Evolutionary conservation across 2,888 invertebrate genomes (phyloP), one percentile per base, ranked within the genome.

Genomic region (Cheilosia soror): DNA sequence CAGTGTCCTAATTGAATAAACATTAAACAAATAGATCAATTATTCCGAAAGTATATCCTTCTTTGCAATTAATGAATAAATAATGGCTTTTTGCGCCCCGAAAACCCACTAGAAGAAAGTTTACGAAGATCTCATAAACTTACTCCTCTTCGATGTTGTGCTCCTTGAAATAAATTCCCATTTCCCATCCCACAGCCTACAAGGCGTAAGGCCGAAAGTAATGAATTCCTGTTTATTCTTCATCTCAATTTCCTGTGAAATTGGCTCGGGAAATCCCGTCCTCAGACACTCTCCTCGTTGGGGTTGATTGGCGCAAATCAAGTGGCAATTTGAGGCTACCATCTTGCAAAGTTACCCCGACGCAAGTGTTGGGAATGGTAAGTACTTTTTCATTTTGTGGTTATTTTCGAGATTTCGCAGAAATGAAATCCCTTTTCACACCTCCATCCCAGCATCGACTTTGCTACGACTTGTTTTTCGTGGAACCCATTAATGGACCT

Each of bases 181-280:
- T 20, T n/a, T n/a, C 11, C 25, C 33, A n/a, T 11, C 31, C 55
- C 20, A 40, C 27, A 49, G 33, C n/a, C 49, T 37, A 37, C 11
- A 11, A 37, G 37, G 37, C 9, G 11, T 4, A 3, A 33, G 37
- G 65, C 53, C 31, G 55, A 55, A 55, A 71, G 80, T 71, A 81
- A 85, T 77, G 72, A 85, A 77, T 80, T 80, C 66, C 69, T 71
- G 76, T 76, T 85, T 81, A 62, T 79, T 73, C 29, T 69, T 62
- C 76, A 44, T 80, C 51, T 66, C 71, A 60, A 76, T 71, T 80
- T 81, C 71, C 71, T 66, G 58, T n/a, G 60, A 44, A 71, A 75
- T 63, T 75, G 69, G 51, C 58, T 55, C 25, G 60, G 31, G 66
- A 55, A 49, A 55, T 44, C 51, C 51, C 20, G 47, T 57, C 27